A percentile compares a stretch with the other conserved stretches of the same genome.
phyloP scores from a whole-genome alignment of 2,888 invertebrate species.

The Hecatera dysodea region DNA sequence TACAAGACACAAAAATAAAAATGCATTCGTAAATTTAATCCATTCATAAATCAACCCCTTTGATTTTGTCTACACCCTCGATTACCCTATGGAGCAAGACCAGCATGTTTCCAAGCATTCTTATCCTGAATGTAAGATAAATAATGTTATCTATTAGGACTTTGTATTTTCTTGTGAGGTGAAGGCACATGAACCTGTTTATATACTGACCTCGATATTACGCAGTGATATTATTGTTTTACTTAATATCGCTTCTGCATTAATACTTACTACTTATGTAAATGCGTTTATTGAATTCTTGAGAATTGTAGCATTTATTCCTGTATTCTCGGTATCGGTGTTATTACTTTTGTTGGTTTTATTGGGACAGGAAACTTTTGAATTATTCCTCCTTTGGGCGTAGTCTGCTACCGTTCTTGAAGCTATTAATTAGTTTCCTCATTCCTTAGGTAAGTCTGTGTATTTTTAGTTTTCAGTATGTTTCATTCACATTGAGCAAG shows the following conservation, averaged over 20 bases:
- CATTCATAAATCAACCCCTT: too few species aligned
- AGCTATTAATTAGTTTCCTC: too few species aligned
- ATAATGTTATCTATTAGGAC: slow-evolving; percentile 35
- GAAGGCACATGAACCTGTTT: slow-evolving; percentile 51
- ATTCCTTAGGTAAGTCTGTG: too few species aligned
- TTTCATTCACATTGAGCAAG: background rate
- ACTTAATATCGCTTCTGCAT: slow-evolving; percentile 46
- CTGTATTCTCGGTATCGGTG: slow-evolving; percentile 20
- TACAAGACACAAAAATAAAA: too few species aligned
- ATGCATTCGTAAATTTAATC: too few species aligned
- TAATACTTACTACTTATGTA: slow-evolving; percentile 35
- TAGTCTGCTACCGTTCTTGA: too few species aligned
- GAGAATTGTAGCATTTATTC: slow-evolving; percentile 29
- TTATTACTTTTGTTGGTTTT: slow-evolving; percentile 3
- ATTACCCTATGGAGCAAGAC: too few species aligned
- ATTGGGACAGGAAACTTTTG: slow-evolving; percentile 38
- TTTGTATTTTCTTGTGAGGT: slow-evolving; percentile 37
- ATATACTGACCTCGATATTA: slow-evolving; percentile 49
- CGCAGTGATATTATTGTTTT: slow-evolving; percentile 49
- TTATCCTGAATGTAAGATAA: too few species aligned
- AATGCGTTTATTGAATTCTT: slow-evolving; percentile 42
- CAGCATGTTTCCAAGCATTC: too few species aligned
- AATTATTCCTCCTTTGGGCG: slow-evolving; percentile 8
- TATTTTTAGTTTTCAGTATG: background rate
- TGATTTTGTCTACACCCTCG: too few species aligned